Conservation (phyloP, 2,888 invertebrate species). For the Ichneumoninae sp. region DNA sequence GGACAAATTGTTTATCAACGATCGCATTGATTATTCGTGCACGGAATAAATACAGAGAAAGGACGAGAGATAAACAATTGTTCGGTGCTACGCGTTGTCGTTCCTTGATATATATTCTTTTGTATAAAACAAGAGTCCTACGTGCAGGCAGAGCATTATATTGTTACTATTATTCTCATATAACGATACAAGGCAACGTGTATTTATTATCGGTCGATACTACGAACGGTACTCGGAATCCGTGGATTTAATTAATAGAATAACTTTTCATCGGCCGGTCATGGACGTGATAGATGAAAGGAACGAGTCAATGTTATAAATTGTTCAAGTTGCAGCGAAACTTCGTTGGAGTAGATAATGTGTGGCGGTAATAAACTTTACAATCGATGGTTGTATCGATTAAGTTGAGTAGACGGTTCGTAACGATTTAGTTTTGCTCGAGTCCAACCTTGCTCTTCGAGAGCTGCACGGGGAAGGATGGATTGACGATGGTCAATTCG, state of each 20-base stretch:
- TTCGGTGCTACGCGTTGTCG: constrained; percentile 24
- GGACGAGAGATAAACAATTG: constrained; percentile 44
- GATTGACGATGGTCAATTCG: constrained; percentile 54
- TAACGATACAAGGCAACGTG: constrained; percentile 13
- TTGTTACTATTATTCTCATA: constrained; percentile 21
- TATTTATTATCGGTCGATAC: constrained; percentile 22
- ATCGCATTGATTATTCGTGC: constrained; percentile 25
- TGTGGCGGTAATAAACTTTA: not conserved
- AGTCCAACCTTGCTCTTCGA: constrained; percentile 10
- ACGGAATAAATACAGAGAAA: constrained; percentile 15
- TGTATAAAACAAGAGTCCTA: constrained; percentile 3
- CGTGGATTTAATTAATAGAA: not conserved
- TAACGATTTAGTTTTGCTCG: constrained; percentile 39
- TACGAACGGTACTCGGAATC: not conserved
- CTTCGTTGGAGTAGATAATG: not conserved
- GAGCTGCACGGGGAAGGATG: not conserved
- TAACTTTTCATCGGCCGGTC: not conserved
- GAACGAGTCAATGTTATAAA: constrained; percentile 8
- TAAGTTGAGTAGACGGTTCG: not conserved
- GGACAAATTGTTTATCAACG: constrained; percentile 4
- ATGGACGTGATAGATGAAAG: not conserved
- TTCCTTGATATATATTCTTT: not conserved
- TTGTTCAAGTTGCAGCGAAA: constrained; percentile 2
- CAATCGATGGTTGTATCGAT: constrained; percentile 15
- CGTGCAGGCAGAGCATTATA: constrained; percentile 24